These are phyloP conservation scores for Anthoscopus minutus DNA, from an alignment of 2,113 vertebrate species.

Conservation along the genomic window DNA sequence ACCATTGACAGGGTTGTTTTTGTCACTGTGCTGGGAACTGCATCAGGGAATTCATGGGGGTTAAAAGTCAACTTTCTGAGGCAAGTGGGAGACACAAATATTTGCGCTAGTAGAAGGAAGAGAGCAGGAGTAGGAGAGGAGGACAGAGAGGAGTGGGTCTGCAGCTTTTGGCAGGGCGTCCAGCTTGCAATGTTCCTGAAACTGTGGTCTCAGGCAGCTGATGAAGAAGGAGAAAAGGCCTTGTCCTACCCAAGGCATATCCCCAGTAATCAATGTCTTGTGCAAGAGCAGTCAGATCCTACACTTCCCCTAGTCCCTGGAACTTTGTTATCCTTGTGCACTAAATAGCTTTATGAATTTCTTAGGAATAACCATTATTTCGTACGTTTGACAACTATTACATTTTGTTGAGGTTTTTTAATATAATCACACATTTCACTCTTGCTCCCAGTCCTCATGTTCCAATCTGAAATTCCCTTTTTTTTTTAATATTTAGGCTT, in stretches of 20 bases:
- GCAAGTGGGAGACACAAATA: background rate
- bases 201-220: background rate
- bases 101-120: background rate
- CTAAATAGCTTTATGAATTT: background rate
- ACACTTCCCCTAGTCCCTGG: background rate
- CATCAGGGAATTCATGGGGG: background rate
- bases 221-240: background rate
- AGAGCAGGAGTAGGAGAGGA: background rate
- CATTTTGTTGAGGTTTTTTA: background rate
- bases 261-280: background rate
- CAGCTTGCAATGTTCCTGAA: background rate
- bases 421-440: background rate
- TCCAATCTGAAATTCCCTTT: background rate
- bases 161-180: background rate
- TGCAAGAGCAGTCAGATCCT: background rate
- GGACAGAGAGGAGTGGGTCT: background rate
- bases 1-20: background rate
- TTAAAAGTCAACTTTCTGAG: background rate
- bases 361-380: background rate
- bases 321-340: background rate
- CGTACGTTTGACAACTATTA: background rate
- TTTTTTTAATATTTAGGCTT: background rate
- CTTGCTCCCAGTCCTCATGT: background rate
- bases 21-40: background rate
- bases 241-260: background rate